Evolutionary conservation across 1,140 invertebrate genomes (phyloP).

Genomic region (Drosophila watanabei): DNA sequence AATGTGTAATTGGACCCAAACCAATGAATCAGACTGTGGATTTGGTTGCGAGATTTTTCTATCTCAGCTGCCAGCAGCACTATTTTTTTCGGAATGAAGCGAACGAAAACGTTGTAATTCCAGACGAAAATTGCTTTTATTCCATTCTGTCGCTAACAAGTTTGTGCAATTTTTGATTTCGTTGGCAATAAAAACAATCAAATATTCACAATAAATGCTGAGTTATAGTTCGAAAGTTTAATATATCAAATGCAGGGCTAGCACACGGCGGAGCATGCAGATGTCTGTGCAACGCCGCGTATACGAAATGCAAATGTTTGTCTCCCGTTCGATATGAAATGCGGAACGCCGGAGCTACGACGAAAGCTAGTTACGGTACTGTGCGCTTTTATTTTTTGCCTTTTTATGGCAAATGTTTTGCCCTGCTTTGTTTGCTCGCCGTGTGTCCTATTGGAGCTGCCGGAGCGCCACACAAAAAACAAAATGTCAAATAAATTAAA

Average conservation of each 20-base stretch:
- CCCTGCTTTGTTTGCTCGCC: constrained; percentile 30
- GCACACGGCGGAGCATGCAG: constrained; percentile 28
- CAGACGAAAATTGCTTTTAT: constrained; percentile 54
- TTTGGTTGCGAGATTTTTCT: constrained; percentile 4
- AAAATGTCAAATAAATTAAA: constrained; percentile 54
- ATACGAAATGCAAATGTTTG: constrained; percentile 67
- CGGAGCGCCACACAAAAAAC: constrained; percentile 30
- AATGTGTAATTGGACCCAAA: constrained; percentile 2
- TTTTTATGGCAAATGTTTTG: constrained; percentile 58
- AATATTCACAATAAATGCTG: constrained; percentile 71
- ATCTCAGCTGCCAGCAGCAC: background rate
- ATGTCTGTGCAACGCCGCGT: constrained; percentile 43
- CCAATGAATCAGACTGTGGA: background rate
- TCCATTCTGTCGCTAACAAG: constrained; percentile 54
- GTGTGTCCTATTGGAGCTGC: constrained; percentile 45
- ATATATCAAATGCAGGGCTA: constrained; percentile 68
- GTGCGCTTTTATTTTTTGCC: constrained; percentile 47
- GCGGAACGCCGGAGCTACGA: constrained; percentile 11
- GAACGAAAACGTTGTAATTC: constrained; percentile 46
- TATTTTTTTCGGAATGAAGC: constrained; percentile 3
- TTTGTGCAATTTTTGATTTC: constrained; percentile 64
- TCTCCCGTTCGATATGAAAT: constrained; percentile 10
- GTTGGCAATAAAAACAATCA: constrained; percentile 67
- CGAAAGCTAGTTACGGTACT: constrained; percentile 56
- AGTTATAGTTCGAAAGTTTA: constrained; percentile 70